Base-by-base conservation (phyloP, 2,888 invertebrate genomes). In the Pheosia gnoma region DNA sequence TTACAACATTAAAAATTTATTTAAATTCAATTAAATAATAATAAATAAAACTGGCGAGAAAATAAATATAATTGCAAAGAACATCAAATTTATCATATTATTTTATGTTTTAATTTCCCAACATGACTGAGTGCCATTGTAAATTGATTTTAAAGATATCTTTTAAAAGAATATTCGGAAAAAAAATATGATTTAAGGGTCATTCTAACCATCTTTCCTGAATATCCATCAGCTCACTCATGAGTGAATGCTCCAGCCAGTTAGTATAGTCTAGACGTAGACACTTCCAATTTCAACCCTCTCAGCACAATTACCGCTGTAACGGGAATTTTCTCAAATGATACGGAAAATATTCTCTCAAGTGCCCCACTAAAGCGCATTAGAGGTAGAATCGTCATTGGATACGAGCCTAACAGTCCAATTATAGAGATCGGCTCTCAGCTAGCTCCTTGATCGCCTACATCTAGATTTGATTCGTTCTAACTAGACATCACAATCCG, bases 391-490 rank as follows among this genome's bases (percentile, higher is more conserved):
- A 55, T 39, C 13, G 55, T 77, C 77, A 79, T 77, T 75, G 79
- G 77, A 82, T 76, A 71, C 60, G 74, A 75, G 78, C 80, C 83
- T 79, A 85, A 80, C 79, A 78, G 80, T 84, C 83, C 86, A 87
- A 88, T 88, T 88, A 85, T 75, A 80, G 78, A 74, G 77, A 74
- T 79, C 77, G 78, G 68, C 72, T 79, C 62, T 56, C 68, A 74
- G 66, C 74, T 68, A 71, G 72, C 77, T 79, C 77, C 75, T 76
- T 77, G 82, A 84, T 81, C 82, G 85, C 80, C 77, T 80, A 83
- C 80, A 87, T 90, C 87, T 88, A 87, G 89, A 90, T 88, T 88
- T 88, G 88, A 89, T 87, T 89, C 86, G 83, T 88, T 87, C 85
- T 88, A 89, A 89, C 87, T 88, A 89, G 88, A 87, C 87, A 85